A percentile compares a stretch with the other conserved stretches of the same genome.
Conservation (phyloP, 2,797 vertebrate species). For the Poeciliopsis gracilis region DNA sequence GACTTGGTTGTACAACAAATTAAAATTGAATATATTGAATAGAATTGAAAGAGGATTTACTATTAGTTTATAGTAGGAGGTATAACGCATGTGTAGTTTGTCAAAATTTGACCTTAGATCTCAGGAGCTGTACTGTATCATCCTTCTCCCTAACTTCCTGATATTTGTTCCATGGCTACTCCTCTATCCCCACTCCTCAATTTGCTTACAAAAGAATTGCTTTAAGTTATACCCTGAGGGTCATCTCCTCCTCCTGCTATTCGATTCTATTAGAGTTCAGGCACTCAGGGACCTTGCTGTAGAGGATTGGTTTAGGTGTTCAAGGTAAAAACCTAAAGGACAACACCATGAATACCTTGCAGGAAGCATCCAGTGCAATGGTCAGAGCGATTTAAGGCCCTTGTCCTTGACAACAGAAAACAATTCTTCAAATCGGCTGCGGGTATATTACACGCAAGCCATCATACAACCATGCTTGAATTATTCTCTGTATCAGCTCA, state of each 20-base stretch:
- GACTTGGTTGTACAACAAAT: neutral
- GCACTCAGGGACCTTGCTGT: slow-evolving; percentile 32
- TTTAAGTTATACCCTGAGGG: slow-evolving; percentile 45
- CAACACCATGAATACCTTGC: slow-evolving; percentile 39
- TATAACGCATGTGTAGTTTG: neutral
- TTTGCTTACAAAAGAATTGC: slow-evolving; percentile 50
- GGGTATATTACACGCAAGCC: slow-evolving; percentile 9
- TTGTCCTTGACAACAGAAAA: slow-evolving; percentile 37
- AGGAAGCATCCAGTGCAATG: slow-evolving; percentile 17
- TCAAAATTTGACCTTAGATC: slow-evolving; percentile 37
- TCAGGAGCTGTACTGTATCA: slow-evolving; percentile 21
- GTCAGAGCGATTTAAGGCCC: slow-evolving; percentile 5
- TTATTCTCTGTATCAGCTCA: slow-evolving; percentile 17
- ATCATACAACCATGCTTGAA: neutral
- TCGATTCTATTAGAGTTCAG: slow-evolving; percentile 50
- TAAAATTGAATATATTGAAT: no score
- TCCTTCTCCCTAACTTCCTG: slow-evolving; percentile 25
- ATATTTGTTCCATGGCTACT: slow-evolving; percentile 8
- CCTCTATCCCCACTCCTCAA: slow-evolving; percentile 28
- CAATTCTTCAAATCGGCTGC: slow-evolving; percentile 2
- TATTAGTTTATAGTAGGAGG: neutral
- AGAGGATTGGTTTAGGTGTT: slow-evolving; percentile 53
- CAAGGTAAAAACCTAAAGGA: slow-evolving; percentile 54
- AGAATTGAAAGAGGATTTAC: neutral
- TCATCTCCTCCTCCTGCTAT: slow-evolving; percentile 45